phyloP scores from a whole-genome alignment of 2,797 vertebrate genomes.

The Enteromius viviparus region DNA sequence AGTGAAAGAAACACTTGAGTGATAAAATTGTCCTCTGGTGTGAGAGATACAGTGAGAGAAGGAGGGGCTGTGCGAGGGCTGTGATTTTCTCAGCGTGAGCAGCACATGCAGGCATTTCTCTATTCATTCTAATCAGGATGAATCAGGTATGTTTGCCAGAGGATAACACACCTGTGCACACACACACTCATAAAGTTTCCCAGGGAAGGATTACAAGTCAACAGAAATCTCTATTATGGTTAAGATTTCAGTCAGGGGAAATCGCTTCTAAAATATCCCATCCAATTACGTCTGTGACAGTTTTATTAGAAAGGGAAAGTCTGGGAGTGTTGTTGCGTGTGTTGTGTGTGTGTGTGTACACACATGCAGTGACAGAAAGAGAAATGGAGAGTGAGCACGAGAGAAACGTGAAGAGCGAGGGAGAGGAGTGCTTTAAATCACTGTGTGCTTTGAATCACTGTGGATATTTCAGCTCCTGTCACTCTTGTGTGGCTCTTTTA shows the following conservation, averaged over 20 bases:
- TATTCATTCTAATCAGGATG: constrained; percentile 73
- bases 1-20: constrained; percentile 3
- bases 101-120: constrained; percentile 70
- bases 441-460: constrained; percentile 22
- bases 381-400: constrained; percentile 58
- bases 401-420: constrained; percentile 2
- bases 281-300: constrained; percentile 37
- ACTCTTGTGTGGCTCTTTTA: constrained; percentile 49
- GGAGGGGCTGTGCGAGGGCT: constrained; percentile 48
- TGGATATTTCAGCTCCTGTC: constrained; percentile 45
- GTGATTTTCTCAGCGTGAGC: constrained; percentile 70
- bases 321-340: not conserved
- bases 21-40: constrained; percentile 21
- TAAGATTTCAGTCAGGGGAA: constrained; percentile 34
- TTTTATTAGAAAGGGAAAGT: constrained; percentile 25
- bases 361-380: constrained; percentile 65
- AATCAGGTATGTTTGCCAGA: constrained; percentile 59
- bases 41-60: constrained; percentile 1
- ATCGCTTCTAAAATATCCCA: constrained; percentile 37
- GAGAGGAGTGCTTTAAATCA: constrained; percentile 42
- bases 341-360: not conserved
- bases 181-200: constrained; percentile 7
- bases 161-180: constrained; percentile 22
- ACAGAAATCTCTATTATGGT: constrained; percentile 34
- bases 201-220: constrained; percentile 26